These are phyloP conservation scores for Periphyllus acericola DNA, from an alignment of 2,888 invertebrate species.

Conservation along the genomic window DNA sequence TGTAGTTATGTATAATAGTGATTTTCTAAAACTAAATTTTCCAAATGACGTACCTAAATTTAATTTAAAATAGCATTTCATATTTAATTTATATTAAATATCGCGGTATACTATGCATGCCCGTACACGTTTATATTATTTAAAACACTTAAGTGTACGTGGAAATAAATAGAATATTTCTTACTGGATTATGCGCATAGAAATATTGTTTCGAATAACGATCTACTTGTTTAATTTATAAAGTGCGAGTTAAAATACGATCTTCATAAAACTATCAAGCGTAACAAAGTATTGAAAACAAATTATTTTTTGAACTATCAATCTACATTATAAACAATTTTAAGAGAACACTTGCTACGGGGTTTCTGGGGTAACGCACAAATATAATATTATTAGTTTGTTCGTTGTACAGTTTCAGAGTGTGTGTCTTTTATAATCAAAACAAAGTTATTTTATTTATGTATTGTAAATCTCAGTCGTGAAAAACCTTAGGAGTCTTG, in stretches of 20 bases:
- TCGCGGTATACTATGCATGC: not conserved
- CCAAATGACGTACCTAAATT: not conserved
- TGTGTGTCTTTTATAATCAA: conserved; percentile 25
- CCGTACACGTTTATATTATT: not conserved
- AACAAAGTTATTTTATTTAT: conserved; percentile 50
- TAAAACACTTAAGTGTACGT: not conserved
- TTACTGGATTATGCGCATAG: not conserved
- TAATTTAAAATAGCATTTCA: not conserved
- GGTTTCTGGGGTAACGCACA: not conserved
- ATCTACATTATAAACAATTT: not conserved
- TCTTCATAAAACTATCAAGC: not conserved
- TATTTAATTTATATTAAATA: not conserved
- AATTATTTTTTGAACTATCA: not conserved
- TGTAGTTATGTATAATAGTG: not conserved
- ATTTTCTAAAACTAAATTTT: not conserved
- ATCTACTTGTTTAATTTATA: too few species aligned
- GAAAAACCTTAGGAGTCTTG: conserved; percentile 14
- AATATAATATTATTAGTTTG: conserved; percentile 2
- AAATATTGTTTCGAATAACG: not conserved
- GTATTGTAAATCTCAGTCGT: conserved; percentile 18
- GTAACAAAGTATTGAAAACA: not conserved
- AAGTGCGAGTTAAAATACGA: too few species aligned
- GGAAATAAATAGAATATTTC: not conserved
- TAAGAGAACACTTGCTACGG: not conserved
- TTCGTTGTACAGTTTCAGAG: not conserved